Evolutionary conservation across 2,113 vertebrate species (phyloP), one percentile per base, ranked within the genome.

Genomic region (Myotis lucifugus): DNA sequence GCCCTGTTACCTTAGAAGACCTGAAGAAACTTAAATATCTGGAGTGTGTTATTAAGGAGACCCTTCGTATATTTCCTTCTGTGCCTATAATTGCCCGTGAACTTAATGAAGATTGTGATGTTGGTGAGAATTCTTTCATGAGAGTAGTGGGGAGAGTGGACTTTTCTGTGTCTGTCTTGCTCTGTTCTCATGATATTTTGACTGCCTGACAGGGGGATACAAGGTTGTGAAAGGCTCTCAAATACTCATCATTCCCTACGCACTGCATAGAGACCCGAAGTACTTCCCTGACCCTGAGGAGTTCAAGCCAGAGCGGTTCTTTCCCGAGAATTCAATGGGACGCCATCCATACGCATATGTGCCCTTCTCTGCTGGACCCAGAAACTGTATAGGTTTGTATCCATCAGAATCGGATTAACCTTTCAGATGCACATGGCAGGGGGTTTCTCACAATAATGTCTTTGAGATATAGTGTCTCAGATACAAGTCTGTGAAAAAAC

Each of bases 351-450:
- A 99, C 0, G 97, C 99, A 0, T 99, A 99, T 0, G 97, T 99
- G 91, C 99, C 99, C 48, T 99, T 99, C 97, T 99, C 99, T 32
- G 99, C 99, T 4, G 99, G 99, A 72, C 98, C 99, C 61, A 99
- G 99, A 90, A 99, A 99, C 98, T 99, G 99, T 70, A 99, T 99
- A 29, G 99, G 99, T 99, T 96, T 42, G 98, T 98, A 74, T 46
- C 52, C 23, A 1, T 3, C 27, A 2, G 1, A 67, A 37, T 5
- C 3, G 8, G 6, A 66, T 85, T 50, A 32, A 59, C 19, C 32
- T 34, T 84, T 64, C 15, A 25, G 72, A 27, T 13, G 2, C 3
- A 13, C 0, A 0, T 1, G 29, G 13, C 25, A 40, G 46, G 29
- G 50, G 50, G 6, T 85, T 89, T 85, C 56, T 40, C 37, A 25